phyloP scores from a whole-genome alignment of 2,888 invertebrate species.

The Chrysomela aeneicollis region DNA sequence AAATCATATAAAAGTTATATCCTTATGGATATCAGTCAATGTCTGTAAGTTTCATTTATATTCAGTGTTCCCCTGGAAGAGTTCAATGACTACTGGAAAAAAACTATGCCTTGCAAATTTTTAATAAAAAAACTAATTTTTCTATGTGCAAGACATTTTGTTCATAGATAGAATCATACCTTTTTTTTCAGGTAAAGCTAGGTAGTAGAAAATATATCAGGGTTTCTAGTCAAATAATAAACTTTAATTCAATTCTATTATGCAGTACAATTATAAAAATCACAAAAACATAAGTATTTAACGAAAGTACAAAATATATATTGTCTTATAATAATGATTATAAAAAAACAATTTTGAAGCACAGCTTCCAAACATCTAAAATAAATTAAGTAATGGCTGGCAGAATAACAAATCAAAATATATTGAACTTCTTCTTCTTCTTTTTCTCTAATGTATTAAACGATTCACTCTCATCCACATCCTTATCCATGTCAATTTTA shows the following conservation, averaged over 20 bases:
- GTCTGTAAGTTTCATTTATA: too few relatives aligned
- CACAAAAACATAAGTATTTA: conserved; percentile 36
- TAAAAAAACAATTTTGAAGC: conserved; percentile 30
- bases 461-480: conserved; percentile 65
- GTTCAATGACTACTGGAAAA: too few relatives aligned
- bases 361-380: conserved; percentile 32
- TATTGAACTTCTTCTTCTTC: conserved; percentile 61
- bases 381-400: conserved; percentile 22
- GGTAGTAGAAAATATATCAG: too few relatives aligned
- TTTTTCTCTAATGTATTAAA: conserved; percentile 61
- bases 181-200: too few relatives aligned
- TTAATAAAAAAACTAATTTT: too few relatives aligned
- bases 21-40: too few relatives aligned
- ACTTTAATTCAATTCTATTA: conserved; percentile 11
- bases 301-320: conserved; percentile 39
- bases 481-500: conserved; percentile 68
- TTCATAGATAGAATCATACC: too few relatives aligned
- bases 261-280: conserved; percentile 37
- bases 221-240: background rate
- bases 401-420: conserved; percentile 40
- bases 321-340: conserved; percentile 29
- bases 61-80: too few relatives aligned
- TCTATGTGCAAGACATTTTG: too few relatives aligned
- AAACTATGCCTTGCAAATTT: too few relatives aligned
- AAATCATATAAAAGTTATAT: too few relatives aligned